Conservation (phyloP, 2,797 vertebrate species). For the Rallus crepitans region DNA sequence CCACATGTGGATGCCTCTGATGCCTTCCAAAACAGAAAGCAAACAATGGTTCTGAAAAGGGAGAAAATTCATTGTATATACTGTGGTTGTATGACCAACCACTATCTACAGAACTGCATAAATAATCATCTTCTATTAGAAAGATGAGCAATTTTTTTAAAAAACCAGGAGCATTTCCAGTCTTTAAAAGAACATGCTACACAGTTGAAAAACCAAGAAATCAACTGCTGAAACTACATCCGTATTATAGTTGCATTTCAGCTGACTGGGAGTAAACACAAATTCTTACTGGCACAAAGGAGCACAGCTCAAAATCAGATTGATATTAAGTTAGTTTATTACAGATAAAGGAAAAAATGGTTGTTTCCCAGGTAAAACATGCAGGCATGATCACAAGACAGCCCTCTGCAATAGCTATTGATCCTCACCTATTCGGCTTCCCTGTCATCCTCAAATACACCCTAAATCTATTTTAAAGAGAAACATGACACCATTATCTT, state of each 20-base stretch:
- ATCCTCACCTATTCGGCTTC: background rate
- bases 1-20: background rate
- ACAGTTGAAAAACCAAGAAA: background rate
- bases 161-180: background rate
- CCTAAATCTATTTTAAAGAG: background rate
- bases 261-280: background rate
- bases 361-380: background rate
- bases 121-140: background rate
- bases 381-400: background rate
- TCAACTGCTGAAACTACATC: background rate
- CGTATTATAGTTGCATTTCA: background rate
- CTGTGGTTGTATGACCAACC: background rate
- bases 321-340: background rate
- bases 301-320: background rate
- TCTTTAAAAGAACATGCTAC: background rate
- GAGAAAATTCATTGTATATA: background rate
- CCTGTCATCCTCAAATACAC: background rate
- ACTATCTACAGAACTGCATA: background rate
- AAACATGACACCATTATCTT: background rate
- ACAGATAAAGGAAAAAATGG: background rate
- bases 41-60: background rate
- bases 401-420: background rate
- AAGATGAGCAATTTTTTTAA: background rate
- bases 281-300: background rate
- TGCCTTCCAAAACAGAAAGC: background rate